phyloP scores from a whole-genome alignment of 2,797 vertebrate species.

The Schizopygopsis pylzovi region DNA sequence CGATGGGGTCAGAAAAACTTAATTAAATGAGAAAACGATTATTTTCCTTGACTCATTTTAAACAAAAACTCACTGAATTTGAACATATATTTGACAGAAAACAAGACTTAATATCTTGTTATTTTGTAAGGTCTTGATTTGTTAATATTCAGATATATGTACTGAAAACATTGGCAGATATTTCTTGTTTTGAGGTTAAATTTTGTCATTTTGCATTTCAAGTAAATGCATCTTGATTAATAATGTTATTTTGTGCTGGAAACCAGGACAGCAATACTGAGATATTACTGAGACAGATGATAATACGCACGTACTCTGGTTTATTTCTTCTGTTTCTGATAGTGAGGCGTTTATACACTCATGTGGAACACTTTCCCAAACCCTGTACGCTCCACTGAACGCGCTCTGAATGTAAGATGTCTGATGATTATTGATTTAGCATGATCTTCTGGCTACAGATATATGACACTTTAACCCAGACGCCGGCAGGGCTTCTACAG shows the following conservation, averaged over 20 bases:
- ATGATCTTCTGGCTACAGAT: constrained; percentile 59
- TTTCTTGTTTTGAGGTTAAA: not conserved
- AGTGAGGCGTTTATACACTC: not conserved
- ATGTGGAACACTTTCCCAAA: not conserved
- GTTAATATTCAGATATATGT: not conserved
- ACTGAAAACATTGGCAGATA: not conserved
- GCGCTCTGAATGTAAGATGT: not conserved
- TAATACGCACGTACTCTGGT: not conserved
- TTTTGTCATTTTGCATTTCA: not conserved
- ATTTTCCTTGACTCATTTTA: too few species aligned
- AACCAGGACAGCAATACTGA: not conserved
- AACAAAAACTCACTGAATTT: too few species aligned
- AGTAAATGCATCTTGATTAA: not conserved
- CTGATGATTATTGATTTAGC: constrained; percentile 54
- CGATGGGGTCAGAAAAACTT: too few species aligned
- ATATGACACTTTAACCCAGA: constrained; percentile 69
- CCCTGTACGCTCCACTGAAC: constrained; percentile 49
- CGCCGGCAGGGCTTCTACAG: constrained; percentile 63
- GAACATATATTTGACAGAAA: too few species aligned
- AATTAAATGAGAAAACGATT: too few species aligned
- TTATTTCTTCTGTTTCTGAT: not conserved
- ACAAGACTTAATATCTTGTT: too few species aligned
- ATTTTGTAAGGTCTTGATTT: not conserved
- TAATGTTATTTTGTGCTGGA: not conserved
- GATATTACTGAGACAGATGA: not conserved